These are phyloP conservation scores for Drosophila ficusphila DNA, from an alignment of 1,140 invertebrate genomes.

Conservation along the genomic window DNA sequence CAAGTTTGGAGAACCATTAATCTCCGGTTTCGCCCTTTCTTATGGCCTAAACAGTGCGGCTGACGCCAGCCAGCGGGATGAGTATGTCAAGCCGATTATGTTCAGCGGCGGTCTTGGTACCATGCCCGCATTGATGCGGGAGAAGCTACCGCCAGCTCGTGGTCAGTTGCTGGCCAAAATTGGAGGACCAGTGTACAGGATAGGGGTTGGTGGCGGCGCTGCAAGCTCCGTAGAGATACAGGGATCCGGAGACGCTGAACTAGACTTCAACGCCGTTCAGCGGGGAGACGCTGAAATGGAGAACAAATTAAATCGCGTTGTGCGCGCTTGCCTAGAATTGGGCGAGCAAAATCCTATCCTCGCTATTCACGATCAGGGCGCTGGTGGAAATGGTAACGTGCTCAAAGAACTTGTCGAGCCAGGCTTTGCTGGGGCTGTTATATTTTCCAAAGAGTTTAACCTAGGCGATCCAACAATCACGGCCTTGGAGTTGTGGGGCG, in stretches of 20 bases:
- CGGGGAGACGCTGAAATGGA: conserved; percentile 99
- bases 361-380: conserved; percentile 89
- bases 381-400: conserved; percentile 99
- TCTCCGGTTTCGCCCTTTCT: conserved; percentile 95
- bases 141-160: conserved; percentile 58
- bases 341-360: conserved; percentile 94
- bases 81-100: conserved; percentile 99
- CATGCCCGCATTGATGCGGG: conserved; percentile 85
- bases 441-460: conserved; percentile 94
- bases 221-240: conserved; percentile 97
- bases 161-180: conserved; percentile 96
- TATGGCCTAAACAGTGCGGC: conserved; percentile 91
- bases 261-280: conserved; percentile 98
- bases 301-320: conserved; percentile 97
- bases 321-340: conserved; percentile 95
- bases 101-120: conserved; percentile 98
- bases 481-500: conserved; percentile 97
- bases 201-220: conserved; percentile 98
- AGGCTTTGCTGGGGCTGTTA: conserved; percentile 91
- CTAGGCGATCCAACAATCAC: conserved; percentile 97
- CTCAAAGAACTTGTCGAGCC: conserved; percentile 98
- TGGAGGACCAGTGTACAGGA: conserved; percentile 97
- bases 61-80: conserved; percentile 88
- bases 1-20: conserved; percentile 98
- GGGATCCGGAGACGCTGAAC: conserved; percentile 92